Evolutionary conservation across 2,113 vertebrate species (phyloP), one percentile per base, ranked within the genome.

Genomic region (Perca schrenkii): DNA sequence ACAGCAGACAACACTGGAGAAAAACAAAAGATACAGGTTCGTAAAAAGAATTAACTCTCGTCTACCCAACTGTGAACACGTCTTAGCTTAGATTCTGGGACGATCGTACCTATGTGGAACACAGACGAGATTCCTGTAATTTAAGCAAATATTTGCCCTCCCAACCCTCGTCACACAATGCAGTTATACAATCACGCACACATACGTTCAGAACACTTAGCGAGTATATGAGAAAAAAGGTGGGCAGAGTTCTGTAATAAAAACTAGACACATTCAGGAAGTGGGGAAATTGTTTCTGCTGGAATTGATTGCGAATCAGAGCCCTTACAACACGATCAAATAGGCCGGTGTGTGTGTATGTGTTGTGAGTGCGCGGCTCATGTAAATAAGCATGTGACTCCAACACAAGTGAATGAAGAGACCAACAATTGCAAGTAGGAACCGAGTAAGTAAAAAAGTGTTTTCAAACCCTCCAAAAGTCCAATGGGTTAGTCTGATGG

Each of bases 291-390:
- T 25, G 60, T 86, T 89, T 81, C 80, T 86, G 88, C 90, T 91
- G 91, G 85, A 91, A 86, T 88, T 17, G 60, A 81, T 78, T 85
- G 85, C 72, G 61, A 88, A 83, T 86, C 76, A 89, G 85, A 94
- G 93, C 92, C 92, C 93, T 94, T 92, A 77, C 50, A 19, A 69
- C 50, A 86, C 67, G 60, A 84, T 86, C 68, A 79, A 73, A 86
- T 25, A 73, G 21, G 70, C 53, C 22, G 66, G 36, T 65, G 11
- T 77, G 73, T 81, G 68, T 79, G 16, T 21, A 74, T 13, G 70
- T 54, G 53, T 1, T 34, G 34, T 19, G 75, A 62, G 71, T 58
- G n/a, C 15, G 64, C 12, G 52, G 14, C 36, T 78, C 17, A 76
- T 72, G 56, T 75, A 12, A 79, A 71, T 68, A 80, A 89, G 69